Percentiles rank a stretch among this genome's conserved stretches.
These are phyloP conservation scores for Leptopilina drosophilae DNA, from an alignment of 2,888 invertebrate genomes.

Conservation along the genomic window DNA sequence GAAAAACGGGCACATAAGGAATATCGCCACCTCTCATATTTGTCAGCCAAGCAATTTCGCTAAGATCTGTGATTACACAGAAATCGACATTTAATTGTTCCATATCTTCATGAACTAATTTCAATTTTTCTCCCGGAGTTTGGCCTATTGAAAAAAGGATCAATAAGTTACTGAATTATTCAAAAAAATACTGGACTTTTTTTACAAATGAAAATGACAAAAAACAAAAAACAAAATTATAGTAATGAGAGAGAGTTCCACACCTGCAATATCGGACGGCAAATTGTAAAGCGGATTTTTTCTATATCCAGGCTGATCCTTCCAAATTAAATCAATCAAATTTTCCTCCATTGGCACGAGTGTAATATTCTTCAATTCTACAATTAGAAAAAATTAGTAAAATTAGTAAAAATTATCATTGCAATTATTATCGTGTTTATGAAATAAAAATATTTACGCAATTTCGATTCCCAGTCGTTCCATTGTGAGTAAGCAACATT, in stretches of 20 bases:
- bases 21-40: slow-evolving; percentile 78
- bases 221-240: too few relatives aligned
- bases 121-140: slow-evolving; percentile 59
- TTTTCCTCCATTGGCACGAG: slow-evolving; percentile 57
- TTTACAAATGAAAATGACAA: too few relatives aligned
- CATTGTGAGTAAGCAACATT: slow-evolving; percentile 12
- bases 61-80: slow-evolving; percentile 76
- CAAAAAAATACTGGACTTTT: too few relatives aligned
- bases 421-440: too few relatives aligned
- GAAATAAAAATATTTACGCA: slow-evolving; percentile 22
- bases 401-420: neutral
- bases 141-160: slow-evolving; percentile 49
- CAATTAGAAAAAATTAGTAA: too few relatives aligned
- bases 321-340: slow-evolving; percentile 77
- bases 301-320: slow-evolving; percentile 70
- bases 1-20: slow-evolving; percentile 74
- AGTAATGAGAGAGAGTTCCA: too few relatives aligned
- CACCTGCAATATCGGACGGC: slow-evolving; percentile 69
- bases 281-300: slow-evolving; percentile 71
- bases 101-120: slow-evolving; percentile 57
- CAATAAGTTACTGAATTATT: neutral
- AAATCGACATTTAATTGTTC: slow-evolving; percentile 61
- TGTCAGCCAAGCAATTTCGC: slow-evolving; percentile 78
- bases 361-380: slow-evolving; percentile 58
- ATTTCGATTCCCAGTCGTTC: slow-evolving; percentile 17